phyloP scores from a whole-genome alignment of 2,113 vertebrate genomes.

The Odocoileus virginianus region DNA sequence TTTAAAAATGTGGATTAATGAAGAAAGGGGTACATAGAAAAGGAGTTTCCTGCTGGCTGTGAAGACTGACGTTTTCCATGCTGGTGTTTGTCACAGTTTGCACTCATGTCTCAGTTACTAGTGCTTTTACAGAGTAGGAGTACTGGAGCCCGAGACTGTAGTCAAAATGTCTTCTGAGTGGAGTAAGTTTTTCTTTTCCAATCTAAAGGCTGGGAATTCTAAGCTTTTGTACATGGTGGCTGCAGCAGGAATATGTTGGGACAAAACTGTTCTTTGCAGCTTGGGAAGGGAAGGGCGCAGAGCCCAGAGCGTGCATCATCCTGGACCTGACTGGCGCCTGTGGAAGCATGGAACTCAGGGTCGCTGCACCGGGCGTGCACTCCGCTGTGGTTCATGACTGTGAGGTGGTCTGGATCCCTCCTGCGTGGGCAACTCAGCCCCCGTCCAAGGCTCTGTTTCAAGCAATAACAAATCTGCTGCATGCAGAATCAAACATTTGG shows the following conservation, averaged over 20 bases:
- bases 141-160: rapidly evolving
- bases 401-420: not conserved
- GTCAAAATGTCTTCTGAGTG: not conserved
- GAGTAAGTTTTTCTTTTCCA: not conserved
- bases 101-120: no score
- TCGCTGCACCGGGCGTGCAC: not conserved
- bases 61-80: rapidly evolving
- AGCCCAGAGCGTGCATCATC: not conserved
- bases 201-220: not conserved
- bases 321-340: rapidly evolving
- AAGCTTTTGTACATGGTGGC: not conserved
- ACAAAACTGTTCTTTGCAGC: not conserved
- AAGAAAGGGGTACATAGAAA: not conserved
- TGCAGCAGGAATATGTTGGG: not conserved
- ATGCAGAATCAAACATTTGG: not conserved
- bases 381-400: no score
- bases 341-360: not conserved
- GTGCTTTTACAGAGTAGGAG: rapidly evolving
- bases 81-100: rapidly evolving
- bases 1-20: not conserved
- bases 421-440: rapidly evolving
- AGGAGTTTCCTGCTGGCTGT: not conserved
- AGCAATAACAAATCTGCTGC: slow-evolving; percentile 63
- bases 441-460: not conserved
- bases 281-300: not conserved